Evolutionary conservation across 1,140 invertebrate species (phyloP), one percentile per base, ranked within the genome.

Genomic region (Holotrichia oblita): DNA sequence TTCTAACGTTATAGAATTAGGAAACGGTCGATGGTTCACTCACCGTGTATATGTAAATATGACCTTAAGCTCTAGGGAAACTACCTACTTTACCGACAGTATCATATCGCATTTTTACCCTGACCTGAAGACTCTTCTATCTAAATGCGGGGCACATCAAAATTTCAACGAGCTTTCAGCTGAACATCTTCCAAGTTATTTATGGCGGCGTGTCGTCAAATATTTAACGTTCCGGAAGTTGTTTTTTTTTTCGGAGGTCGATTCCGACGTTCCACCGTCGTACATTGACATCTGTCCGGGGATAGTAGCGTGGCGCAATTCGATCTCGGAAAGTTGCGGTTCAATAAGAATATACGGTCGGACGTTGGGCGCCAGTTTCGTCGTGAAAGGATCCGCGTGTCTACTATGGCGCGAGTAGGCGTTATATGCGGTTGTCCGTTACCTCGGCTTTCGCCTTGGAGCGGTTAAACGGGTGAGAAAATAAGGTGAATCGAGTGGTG

Each of bases 161-260:
- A 69, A 69, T 27, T 69, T 69, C 24, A 69, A 14, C 61, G 22
- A 69, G 24, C 61, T 27, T 69, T 69, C 61, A 69, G 61, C 22
- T 69, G 22, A 69, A 69, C 61, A 69, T 69, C 61, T 69, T 10
- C 61, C 17, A 34, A 34, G 22, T 22, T 69, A 69, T 69, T 69
- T 69, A 69, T 8, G 61, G 12, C 61, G 22, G 22, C 4, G 61
- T 24, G 20, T 34, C 22, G 10, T 69, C 61, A 24, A 69, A 69
- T 69, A 69, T 69, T 69, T 69, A 69, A 69, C 20, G 61, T 69
- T 17, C 14, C 14, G 48, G 48, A 55, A 55, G 14, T 55, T 14
- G 12, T 12, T 48, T 55, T 55, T 55, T 55, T 55, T 55, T 55
- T n/a, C 48, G 14, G 14, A 55, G n/a, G n/a, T 55, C 48, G 8